Evolutionary conservation across 2,113 vertebrate species (phyloP), one percentile per base, ranked within the genome.

Genomic region (Phycodurus eques): DNA sequence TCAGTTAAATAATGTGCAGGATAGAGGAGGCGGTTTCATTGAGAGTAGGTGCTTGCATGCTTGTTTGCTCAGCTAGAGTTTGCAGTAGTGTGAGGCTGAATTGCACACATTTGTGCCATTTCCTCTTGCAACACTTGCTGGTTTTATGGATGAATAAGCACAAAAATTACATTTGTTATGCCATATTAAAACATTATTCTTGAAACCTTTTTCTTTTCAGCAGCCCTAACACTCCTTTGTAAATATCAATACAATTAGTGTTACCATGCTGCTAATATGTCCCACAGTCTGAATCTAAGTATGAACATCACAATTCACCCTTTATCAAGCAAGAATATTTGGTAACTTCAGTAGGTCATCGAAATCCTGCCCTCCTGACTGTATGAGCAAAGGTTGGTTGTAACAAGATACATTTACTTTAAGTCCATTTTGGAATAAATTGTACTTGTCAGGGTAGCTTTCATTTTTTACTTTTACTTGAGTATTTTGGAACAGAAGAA

Each of bases 1-100:
- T n/a, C 10, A 43, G 75, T 84, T 82, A 74, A 72, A 56, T 68
- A 66, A 68, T 62, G 49, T 67, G 59, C 73, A 63, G 78, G 71
- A 68, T 54, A 47, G 46, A 53, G 56, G 64, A 4, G 54, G 73
- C 12, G 2, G 44, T 10, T 9, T 68, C 53, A 67, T 39, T 42
- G 17, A 83, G 67, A 70, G 2, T 44, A 43, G 70, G 57, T 20
- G 12, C n/a, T 33, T 22, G 31, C 65, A 46, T 19, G 10, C 69
- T 39, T 42, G 63, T 80, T 78, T 67, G 44, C 51, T 72, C n/a
- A 39, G 20, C 15, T 1, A 14, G 47, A 15, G 1, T 15, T 14
- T 64, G 19, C 42, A n/a, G 54, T 39, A 1, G 35, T 6, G 35
- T 39, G 20, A 17, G 22, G 14, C 2, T 19, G 33, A 15, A 33